Conservation (phyloP, 35 echinoderm and acorn worm genomes). For the Patiria miniata region DNA sequence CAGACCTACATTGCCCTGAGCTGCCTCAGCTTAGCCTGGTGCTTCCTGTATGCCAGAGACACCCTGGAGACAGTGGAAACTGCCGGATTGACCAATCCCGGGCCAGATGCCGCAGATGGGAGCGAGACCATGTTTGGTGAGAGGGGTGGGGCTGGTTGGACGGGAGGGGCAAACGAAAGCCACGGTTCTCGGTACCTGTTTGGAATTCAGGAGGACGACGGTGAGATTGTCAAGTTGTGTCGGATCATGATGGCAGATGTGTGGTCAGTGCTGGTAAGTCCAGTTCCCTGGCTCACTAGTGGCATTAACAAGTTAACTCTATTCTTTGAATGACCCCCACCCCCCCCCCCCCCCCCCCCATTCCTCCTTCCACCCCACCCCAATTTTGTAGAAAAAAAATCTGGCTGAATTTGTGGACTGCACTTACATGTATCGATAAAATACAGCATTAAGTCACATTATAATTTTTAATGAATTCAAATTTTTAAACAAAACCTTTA, state of each 20-base stretch:
- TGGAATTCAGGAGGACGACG: slow-evolving; percentile 66
- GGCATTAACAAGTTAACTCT: too few relatives aligned
- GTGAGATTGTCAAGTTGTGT: slow-evolving; percentile 56
- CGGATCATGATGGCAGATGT: slow-evolving; percentile 79
- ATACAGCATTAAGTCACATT: too few relatives aligned
- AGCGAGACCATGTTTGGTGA: neutral
- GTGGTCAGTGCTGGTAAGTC: slow-evolving; percentile 83
- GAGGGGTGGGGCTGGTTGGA: neutral
- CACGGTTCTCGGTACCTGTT: slow-evolving; percentile 25
- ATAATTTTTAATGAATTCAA: too few relatives aligned
- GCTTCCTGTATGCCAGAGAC: slow-evolving; percentile 76
- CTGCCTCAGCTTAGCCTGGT: slow-evolving; percentile 72
- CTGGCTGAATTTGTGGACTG: too few relatives aligned
- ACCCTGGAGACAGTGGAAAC: slow-evolving; percentile 32
- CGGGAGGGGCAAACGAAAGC: neutral
- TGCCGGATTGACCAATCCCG: slow-evolving; percentile 5
- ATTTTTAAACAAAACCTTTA: too few relatives aligned
- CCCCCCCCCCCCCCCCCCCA: too few relatives aligned
- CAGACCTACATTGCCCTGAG: slow-evolving; percentile 75
- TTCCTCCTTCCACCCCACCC: neutral
- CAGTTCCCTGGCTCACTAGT: neutral
- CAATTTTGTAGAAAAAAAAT: neutral
- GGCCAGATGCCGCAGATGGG: neutral
- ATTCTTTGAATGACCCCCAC: neutral
- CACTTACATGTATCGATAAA: too few relatives aligned